These are phyloP conservation scores for Drosophila bifasciata DNA, from an alignment of 1,140 invertebrate genomes.

Conservation along the genomic window DNA sequence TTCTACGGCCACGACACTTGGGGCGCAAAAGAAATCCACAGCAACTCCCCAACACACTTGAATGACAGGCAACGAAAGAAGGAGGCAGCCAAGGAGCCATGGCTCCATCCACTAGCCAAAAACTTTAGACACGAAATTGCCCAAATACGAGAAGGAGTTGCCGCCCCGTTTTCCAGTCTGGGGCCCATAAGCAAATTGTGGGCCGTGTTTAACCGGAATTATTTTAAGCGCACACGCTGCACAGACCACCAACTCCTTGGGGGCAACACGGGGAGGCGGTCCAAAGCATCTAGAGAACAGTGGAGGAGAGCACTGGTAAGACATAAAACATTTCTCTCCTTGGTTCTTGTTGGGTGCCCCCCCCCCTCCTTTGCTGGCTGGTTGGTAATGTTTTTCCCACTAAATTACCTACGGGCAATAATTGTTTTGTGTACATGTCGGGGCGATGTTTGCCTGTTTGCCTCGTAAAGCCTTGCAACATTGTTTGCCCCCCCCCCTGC, in stretches of 20 bases:
- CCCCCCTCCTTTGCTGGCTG: too few species aligned
- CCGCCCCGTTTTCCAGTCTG: slow-evolving; percentile 8
- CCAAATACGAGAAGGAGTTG: slow-evolving; percentile 23
- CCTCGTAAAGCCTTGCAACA: slow-evolving; percentile 40
- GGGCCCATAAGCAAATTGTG: slow-evolving; percentile 64
- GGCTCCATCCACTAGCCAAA: slow-evolving; percentile 37
- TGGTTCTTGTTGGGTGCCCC: slow-evolving; percentile 11
- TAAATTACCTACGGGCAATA: slow-evolving; percentile 77
- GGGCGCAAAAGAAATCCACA: slow-evolving; percentile 24
- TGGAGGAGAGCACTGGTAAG: slow-evolving; percentile 22
- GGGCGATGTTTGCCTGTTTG: slow-evolving; percentile 2
- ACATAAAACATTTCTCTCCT: slow-evolving; percentile 67
- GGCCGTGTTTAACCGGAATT: slow-evolving; percentile 75
- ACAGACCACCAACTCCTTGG: too few species aligned
- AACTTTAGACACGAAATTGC: slow-evolving; percentile 64
- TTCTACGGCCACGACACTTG: slow-evolving; percentile 5
- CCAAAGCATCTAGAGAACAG: slow-evolving; percentile 11
- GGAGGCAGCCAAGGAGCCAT: slow-evolving; percentile 29
- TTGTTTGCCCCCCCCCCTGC: slow-evolving; percentile 13
- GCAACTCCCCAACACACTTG: slow-evolving; percentile 36
- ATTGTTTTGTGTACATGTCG: slow-evolving; percentile 75
- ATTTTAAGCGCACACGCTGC: slow-evolving; percentile 60
- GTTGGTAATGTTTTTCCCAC: slow-evolving; percentile 60
- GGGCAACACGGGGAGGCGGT: too few species aligned
- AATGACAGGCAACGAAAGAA: slow-evolving; percentile 44